A percentile compares a stretch with the other conserved stretches of the same genome.
Evolutionary conservation across 2,113 vertebrate species (phyloP).

Genomic region (Brachyhypopomus occidentalis): DNA sequence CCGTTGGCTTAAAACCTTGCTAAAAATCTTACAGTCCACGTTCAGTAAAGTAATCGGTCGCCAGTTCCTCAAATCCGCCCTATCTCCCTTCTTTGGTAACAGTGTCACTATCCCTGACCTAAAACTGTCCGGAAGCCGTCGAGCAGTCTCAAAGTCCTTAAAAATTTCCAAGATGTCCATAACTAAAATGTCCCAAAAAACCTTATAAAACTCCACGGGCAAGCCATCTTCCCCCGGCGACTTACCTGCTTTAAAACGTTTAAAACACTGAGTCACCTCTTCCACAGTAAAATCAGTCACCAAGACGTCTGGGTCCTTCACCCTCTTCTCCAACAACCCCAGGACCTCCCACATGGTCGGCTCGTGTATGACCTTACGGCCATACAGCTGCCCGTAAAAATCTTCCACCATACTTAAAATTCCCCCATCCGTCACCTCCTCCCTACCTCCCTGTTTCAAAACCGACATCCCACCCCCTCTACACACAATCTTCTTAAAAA

Average conservation of each 20-base stretch:
- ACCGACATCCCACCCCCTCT: not conserved
- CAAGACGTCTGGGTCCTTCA: not conserved
- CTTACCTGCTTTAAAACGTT: conserved; percentile 4
- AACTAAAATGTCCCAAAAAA: conserved; percentile 50
- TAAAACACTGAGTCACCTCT: not conserved
- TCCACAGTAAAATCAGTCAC: not conserved
- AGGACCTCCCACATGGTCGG: not conserved
- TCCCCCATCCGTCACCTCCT: not conserved
- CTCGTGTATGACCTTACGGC: no score
- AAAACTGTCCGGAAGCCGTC: conserved; percentile 26
- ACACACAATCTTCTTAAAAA: conserved; percentile 44
- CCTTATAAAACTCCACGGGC: conserved; percentile 14
- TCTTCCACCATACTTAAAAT: not conserved
- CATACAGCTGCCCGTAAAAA: conserved; percentile 15
- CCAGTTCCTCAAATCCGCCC: conserved; percentile 40
- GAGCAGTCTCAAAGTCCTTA: not conserved
- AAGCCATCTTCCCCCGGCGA: not conserved
- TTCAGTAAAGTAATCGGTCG: conserved; percentile 37
- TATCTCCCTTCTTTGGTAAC: conserved; percentile 17
- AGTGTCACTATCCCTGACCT: conserved; percentile 29
- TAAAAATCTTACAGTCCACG: conserved; percentile 42
- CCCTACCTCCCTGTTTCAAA: not conserved
- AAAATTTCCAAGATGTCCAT: conserved; percentile 17
- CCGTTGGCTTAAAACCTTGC: not conserved
- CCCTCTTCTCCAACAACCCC: not conserved